These are phyloP conservation scores for Drosophila algonquin DNA, from an alignment of 2,888 invertebrate species.

Conservation along the genomic window DNA sequence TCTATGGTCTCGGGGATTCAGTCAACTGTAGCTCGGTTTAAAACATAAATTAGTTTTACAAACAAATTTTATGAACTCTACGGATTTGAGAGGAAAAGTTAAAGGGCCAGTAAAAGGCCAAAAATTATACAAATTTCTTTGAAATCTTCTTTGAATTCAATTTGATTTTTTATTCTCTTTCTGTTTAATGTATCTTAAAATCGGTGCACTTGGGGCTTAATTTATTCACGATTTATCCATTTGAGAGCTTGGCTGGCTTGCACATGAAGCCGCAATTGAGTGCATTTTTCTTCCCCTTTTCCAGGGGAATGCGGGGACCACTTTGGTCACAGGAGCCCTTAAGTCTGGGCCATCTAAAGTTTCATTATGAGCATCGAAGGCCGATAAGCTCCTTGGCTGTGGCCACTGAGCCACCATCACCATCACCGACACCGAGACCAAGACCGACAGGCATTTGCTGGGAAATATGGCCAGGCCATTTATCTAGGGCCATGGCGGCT, in stretches of 20 bases:
- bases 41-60: slow-evolving; percentile 54
- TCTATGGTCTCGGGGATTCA: slow-evolving; percentile 8
- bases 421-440: no score
- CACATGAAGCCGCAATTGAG: slow-evolving; percentile 38
- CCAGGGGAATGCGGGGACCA: slow-evolving; percentile 8
- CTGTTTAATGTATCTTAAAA: no score
- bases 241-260: slow-evolving; percentile 24
- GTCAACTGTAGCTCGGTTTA: slow-evolving; percentile 5
- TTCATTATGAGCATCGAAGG: slow-evolving; percentile 29
- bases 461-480: slow-evolving; percentile 57
- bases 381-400: slow-evolving; percentile 13
- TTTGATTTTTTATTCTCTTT: no score
- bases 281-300: slow-evolving; percentile 35
- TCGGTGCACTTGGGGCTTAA: slow-evolving; percentile 27
- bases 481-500: slow-evolving; percentile 35
- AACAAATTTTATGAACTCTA: slow-evolving; percentile 47
- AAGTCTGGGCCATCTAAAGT: not conserved
- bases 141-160: no score
- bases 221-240: slow-evolving; percentile 19
- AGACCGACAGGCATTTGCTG: slow-evolving; percentile 18
- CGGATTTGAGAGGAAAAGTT: slow-evolving; percentile 36
- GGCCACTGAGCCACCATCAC: slow-evolving; percentile 13
- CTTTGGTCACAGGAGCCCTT: slow-evolving; percentile 3
- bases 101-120: not conserved
- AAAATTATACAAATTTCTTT: no score